These are phyloP conservation scores for Brachionichthys hirsutus DNA, from an alignment of 2,113 vertebrate genomes.

Conservation along the genomic window DNA sequence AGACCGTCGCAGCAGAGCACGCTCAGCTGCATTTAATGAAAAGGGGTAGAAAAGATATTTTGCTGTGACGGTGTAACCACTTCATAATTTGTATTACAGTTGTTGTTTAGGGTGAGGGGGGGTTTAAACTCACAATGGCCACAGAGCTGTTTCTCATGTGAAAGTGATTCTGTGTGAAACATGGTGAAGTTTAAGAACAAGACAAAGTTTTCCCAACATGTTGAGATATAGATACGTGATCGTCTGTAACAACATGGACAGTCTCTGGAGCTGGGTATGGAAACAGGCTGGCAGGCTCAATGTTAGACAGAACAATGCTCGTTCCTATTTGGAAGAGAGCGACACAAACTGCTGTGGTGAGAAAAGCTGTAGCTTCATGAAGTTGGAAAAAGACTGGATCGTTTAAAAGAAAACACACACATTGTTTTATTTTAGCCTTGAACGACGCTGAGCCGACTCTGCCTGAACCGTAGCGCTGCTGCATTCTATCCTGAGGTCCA, in stretches of 20 bases:
- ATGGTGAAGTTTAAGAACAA: conserved; percentile 48
- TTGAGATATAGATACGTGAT: conserved; percentile 36
- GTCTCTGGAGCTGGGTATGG: conserved; percentile 38
- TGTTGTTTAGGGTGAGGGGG: conserved; percentile 52
- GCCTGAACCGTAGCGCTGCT: conserved; percentile 49
- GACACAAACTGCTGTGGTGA: conserved; percentile 27
- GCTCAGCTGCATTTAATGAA: conserved; percentile 77
- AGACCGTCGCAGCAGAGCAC: conserved; percentile 65
- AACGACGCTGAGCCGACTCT: conserved; percentile 35
- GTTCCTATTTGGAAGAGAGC: conserved; percentile 40
- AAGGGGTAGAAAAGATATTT: conserved; percentile 77
- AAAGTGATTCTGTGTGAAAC: conserved; percentile 52
- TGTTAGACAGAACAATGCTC: conserved; percentile 49
- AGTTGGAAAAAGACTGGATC: conserved; percentile 10
- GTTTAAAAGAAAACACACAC: too few species aligned
- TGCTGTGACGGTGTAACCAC: conserved; percentile 69
- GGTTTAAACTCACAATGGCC: conserved; percentile 51
- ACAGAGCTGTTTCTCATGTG: conserved; percentile 70
- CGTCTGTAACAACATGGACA: conserved; percentile 58
- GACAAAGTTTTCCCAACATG: conserved; percentile 37
- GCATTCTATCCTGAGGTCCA: conserved; percentile 70
- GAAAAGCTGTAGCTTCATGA: conserved; percentile 34
- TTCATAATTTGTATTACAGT: conserved; percentile 73
- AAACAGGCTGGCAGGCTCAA: conserved; percentile 34
- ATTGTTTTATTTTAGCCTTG: conserved; percentile 34